Conservation (phyloP, 1,140 invertebrate genomes). For the Ips nitidus region DNA sequence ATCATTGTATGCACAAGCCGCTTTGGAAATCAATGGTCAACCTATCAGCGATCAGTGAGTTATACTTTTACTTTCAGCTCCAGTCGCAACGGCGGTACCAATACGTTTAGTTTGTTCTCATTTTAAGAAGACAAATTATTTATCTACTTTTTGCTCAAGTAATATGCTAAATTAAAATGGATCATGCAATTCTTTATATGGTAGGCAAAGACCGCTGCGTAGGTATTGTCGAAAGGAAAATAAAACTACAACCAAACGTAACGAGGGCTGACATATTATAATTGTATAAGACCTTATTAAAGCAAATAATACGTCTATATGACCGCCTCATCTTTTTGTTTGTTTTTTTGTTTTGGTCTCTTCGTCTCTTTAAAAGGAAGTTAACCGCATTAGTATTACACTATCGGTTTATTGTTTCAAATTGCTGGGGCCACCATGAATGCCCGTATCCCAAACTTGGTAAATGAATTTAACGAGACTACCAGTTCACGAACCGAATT, state of each 20-base stretch:
- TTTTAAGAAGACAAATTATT: constrained; percentile 37
- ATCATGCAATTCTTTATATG: constrained; percentile 33
- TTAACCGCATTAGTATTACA: background rate
- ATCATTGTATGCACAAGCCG: constrained; percentile 2
- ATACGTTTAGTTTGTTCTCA: constrained; percentile 23
- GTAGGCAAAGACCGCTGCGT: constrained; percentile 20
- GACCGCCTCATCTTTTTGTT: background rate
- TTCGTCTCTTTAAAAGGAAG: background rate
- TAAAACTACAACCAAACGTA: constrained; percentile 18
- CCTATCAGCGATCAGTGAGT: constrained; percentile 23
- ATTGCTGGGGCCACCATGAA: no score
- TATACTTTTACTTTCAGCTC: constrained; percentile 33
- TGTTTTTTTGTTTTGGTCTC: background rate
- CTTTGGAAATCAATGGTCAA: constrained; percentile 29
- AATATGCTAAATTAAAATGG: constrained; percentile 34
- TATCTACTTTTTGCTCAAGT: constrained; percentile 29
- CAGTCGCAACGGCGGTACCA: constrained; percentile 13
- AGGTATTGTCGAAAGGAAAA: constrained; percentile 28
- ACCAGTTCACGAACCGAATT: background rate
- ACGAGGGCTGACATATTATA: constrained; percentile 21
- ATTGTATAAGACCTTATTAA: constrained; percentile 35
- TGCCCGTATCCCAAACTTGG: background rate
- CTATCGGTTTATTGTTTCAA: no score
- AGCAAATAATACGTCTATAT: constrained; percentile 1
- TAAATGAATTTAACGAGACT: background rate